Conservation (phyloP, 2,113 vertebrate species). For the Sterrhoptilus dennistouni region DNA sequence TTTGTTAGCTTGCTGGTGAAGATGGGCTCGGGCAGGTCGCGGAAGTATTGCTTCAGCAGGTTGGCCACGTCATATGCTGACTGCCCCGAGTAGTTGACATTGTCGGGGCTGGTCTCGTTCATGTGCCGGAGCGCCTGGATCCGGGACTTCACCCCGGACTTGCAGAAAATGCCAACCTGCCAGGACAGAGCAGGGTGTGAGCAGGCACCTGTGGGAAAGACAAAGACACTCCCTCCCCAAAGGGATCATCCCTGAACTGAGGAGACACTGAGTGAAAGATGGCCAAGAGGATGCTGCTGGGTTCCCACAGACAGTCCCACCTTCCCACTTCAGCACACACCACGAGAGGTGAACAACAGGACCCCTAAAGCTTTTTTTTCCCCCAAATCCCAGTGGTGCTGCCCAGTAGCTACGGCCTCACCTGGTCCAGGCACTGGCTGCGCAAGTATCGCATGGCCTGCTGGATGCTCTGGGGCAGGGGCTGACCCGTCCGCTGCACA, state of each 20-base stretch:
- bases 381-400: background rate
- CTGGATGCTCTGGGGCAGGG: slow-evolving; percentile 87
- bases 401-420: background rate
- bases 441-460: slow-evolving; percentile 88
- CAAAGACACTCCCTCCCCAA: background rate
- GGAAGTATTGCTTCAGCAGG: slow-evolving; percentile 87
- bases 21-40: slow-evolving; percentile 85
- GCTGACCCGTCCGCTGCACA: slow-evolving; percentile 83
- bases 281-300: background rate
- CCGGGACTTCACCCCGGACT: slow-evolving; percentile 87
- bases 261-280: background rate
- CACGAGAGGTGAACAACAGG: background rate
- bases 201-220: background rate
- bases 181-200: background rate
- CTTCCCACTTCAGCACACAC: fast-evolving
- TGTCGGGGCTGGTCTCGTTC: slow-evolving; percentile 82
- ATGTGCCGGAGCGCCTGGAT: slow-evolving; percentile 83
- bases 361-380: fast-evolving
- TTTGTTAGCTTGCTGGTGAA: slow-evolving; percentile 87
- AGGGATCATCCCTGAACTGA: background rate
- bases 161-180: slow-evolving; percentile 88
- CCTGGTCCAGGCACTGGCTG: slow-evolving; percentile 86
- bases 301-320: background rate
- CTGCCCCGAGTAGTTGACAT: slow-evolving; percentile 82
- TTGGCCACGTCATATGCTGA: slow-evolving; percentile 87